phyloP scores from a whole-genome alignment of 2,888 invertebrate species.

The Leptinotarsa peninsularis region DNA sequence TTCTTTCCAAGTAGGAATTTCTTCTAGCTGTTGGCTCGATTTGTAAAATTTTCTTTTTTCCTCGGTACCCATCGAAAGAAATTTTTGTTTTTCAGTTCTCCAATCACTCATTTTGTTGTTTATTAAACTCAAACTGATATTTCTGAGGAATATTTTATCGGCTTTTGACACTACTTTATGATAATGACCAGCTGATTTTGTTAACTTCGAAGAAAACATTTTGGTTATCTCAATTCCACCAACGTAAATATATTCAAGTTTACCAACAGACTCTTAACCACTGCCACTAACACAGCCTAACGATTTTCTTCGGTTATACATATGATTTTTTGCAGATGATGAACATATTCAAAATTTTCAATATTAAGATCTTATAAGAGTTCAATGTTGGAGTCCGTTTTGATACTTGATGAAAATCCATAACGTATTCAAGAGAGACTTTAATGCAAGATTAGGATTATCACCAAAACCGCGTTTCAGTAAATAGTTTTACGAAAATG shows the following conservation, averaged over 20 bases:
- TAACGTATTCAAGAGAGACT: no score
- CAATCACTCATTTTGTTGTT: constrained; percentile 67
- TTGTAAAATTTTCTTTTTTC: constrained; percentile 70
- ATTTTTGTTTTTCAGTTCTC: constrained; percentile 69
- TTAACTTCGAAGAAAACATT: background rate
- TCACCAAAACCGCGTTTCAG: no score
- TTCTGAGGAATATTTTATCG: constrained; percentile 8
- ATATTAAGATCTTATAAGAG: no score
- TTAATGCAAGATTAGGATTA: no score
- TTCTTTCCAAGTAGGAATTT: constrained; percentile 71
- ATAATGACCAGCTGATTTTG: constrained; percentile 5
- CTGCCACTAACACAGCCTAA: no score
- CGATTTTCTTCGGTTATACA: no score
- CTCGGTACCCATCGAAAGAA: constrained; percentile 67
- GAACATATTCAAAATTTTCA: no score
- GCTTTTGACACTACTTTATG: background rate
- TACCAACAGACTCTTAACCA: background rate
- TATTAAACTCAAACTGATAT: background rate
- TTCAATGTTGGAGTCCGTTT: no score
- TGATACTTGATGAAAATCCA: no score
- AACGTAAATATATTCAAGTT: background rate
- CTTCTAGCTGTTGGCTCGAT: constrained; percentile 64
- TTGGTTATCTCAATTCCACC: background rate
- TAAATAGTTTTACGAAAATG: no score
- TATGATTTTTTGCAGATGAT: no score